Conservation (phyloP, 2,113 vertebrate genomes). For the Astatoreochromis straeleni region DNA sequence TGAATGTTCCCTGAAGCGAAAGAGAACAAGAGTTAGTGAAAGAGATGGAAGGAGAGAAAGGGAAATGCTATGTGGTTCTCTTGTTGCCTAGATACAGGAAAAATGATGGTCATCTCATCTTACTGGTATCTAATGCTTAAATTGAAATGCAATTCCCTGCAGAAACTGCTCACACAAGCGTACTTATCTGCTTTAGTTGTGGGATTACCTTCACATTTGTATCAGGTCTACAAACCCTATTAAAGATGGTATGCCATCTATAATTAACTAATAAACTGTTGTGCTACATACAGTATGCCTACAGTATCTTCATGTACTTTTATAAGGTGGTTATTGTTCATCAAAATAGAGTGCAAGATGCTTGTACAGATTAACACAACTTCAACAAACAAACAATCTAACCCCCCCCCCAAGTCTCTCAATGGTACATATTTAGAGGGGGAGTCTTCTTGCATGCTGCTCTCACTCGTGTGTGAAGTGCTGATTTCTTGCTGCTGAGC, state of each 20-base stretch:
- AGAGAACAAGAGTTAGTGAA: background rate
- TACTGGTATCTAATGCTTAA: conserved; percentile 26
- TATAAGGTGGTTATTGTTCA: background rate
- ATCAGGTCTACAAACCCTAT: background rate
- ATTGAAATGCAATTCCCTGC: conserved; percentile 2
- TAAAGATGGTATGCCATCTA: background rate
- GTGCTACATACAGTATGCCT: background rate
- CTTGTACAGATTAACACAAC: conserved; percentile 41
- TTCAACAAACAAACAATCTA: conserved; percentile 41
- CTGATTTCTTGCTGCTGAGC: conserved; percentile 40
- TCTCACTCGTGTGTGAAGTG: conserved; percentile 36
- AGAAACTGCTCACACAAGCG: background rate
- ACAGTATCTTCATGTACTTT: background rate
- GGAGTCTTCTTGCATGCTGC: background rate
- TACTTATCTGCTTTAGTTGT: background rate
- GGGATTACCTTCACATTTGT: background rate
- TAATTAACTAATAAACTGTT: background rate
- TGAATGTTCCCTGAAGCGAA: background rate
- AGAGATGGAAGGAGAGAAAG: background rate
- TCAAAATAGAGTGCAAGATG: background rate
- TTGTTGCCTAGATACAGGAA: conserved; percentile 66
- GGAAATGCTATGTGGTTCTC: conserved; percentile 31
- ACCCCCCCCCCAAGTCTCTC: background rate
- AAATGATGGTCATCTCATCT: conserved; percentile 7
- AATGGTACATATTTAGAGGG: conserved; percentile 17